These are phyloP conservation scores for Bugula neritina DNA, from an alignment of 2,888 invertebrate species.

Conservation along the genomic window DNA sequence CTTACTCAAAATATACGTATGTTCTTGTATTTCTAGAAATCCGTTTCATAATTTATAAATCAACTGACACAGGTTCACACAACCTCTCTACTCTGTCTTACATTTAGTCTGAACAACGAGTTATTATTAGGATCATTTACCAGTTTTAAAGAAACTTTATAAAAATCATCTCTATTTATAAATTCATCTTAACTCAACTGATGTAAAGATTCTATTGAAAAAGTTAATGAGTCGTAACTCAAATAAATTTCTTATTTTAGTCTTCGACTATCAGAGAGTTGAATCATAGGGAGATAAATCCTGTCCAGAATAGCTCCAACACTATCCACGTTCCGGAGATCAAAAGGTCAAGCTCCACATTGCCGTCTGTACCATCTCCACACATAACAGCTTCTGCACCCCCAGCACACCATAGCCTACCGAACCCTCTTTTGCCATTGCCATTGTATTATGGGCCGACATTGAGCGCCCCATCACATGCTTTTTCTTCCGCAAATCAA, in stretches of 20 bases:
- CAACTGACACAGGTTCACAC: too few species aligned
- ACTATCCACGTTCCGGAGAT: constrained; percentile 17
- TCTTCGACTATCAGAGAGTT: constrained; percentile 15
- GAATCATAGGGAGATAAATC: neutral
- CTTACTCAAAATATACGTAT: too few species aligned
- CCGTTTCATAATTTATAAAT: too few species aligned
- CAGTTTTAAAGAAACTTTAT: too few species aligned
- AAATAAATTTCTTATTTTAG: neutral
- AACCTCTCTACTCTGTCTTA: too few species aligned
- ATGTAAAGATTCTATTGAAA: too few species aligned
- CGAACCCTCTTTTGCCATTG: constrained; percentile 15
- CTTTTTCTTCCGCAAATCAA: constrained; percentile 1
- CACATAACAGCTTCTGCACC: constrained; percentile 9
- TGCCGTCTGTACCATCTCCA: constrained; percentile 4
- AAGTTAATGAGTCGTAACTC: too few species aligned
- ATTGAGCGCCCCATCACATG: neutral
- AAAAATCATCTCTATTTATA: too few species aligned
- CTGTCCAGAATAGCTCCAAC: neutral
- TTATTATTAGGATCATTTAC: too few species aligned
- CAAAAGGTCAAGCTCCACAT: constrained; percentile 8
- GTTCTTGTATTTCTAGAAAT: too few species aligned
- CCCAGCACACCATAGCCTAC: neutral
- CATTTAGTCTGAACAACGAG: too few species aligned
- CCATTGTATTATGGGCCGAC: constrained; percentile 19
- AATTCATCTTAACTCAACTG: too few species aligned